Evolutionary conservation across 2,113 vertebrate species (phyloP).

Genomic region (Eolophus roseicapilla): DNA sequence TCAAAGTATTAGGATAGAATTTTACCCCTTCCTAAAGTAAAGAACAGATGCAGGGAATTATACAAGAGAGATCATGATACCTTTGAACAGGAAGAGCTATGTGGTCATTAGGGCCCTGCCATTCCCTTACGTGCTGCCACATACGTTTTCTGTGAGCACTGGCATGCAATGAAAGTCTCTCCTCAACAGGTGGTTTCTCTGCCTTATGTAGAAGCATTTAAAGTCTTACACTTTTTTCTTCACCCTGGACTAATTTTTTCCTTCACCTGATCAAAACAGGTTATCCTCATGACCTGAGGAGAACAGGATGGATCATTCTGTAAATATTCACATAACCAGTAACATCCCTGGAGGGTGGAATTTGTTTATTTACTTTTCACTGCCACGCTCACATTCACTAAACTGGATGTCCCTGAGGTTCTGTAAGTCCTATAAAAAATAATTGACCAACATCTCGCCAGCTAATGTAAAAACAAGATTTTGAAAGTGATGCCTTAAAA

Average conservation of each 20-base stretch:
- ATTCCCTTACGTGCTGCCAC: background rate
- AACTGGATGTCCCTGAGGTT: background rate
- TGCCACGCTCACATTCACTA: background rate
- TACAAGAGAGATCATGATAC: background rate
- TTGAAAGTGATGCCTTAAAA: background rate
- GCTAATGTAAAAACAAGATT: background rate
- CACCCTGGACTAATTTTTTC: background rate
- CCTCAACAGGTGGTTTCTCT: background rate
- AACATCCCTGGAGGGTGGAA: background rate
- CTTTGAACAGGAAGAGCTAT: background rate
- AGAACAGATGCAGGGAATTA: background rate
- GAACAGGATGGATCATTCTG: background rate
- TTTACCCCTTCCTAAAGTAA: background rate
- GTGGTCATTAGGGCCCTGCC: background rate
- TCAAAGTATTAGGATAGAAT: background rate
- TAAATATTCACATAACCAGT: background rate
- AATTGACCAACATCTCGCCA: background rate
- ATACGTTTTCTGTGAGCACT: background rate
- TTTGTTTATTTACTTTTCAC: background rate
- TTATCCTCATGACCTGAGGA: background rate
- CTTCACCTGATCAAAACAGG: background rate
- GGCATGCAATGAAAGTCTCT: background rate
- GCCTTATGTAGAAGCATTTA: background rate
- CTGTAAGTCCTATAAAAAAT: background rate
- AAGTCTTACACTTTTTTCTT: background rate